These are phyloP conservation scores for rat (Rattus norvegicus) DNA, from an alignment of 2,113 vertebrate species.

Conservation along the genomic window DNA sequence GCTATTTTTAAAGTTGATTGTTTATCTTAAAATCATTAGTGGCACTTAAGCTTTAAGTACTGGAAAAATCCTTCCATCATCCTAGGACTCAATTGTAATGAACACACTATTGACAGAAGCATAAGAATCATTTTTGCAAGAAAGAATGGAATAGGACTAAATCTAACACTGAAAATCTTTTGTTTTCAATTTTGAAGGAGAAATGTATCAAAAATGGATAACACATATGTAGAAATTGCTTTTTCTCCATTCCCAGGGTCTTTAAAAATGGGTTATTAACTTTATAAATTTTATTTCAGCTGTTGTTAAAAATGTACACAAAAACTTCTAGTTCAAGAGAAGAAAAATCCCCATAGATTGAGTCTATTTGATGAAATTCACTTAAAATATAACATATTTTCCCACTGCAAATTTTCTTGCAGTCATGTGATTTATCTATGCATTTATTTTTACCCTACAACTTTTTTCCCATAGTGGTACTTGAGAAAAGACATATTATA, in stretches of 20 bases:
- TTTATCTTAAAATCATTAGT: background rate
- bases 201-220: background rate
- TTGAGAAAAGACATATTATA: constrained; percentile 42
- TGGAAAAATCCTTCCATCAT: background rate
- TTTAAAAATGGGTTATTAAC: constrained; percentile 46
- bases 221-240: background rate
- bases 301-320: background rate
- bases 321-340: background rate
- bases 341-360: constrained; percentile 18
- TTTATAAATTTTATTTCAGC: constrained; percentile 36
- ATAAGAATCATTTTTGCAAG: constrained; percentile 37
- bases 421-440: constrained; percentile 12
- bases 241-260: background rate
- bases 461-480: constrained; percentile 11
- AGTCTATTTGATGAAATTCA: constrained; percentile 27
- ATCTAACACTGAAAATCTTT: background rate
- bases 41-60: background rate
- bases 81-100: background rate
- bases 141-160: constrained; percentile 24
- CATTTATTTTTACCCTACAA: constrained; percentile 24
- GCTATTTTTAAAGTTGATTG: constrained; percentile 18
- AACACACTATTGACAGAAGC: background rate
- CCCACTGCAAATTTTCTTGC: background rate
- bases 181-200: background rate
- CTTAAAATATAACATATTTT: constrained; percentile 37